Base-by-base conservation (phyloP, 2,797 vertebrate genomes). In the Notolabrus celidotus region DNA sequence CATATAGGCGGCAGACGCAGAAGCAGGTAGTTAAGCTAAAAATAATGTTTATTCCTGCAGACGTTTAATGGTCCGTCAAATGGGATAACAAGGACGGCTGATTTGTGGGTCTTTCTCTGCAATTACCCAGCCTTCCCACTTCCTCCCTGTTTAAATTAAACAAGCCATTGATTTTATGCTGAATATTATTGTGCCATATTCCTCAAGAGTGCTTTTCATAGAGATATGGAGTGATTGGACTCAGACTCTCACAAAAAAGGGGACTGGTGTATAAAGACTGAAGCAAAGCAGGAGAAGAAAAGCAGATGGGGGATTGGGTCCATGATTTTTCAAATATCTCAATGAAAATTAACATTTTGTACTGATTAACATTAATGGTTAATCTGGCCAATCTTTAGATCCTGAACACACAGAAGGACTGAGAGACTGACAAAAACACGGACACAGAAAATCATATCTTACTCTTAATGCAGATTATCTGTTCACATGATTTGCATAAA, bases 81-180 rank as follows among this genome's bases (percentile, higher is more conserved):
- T 95, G 90, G 92, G 94, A 93, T 95, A 95, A 95, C 93, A 95
- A 94, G 94, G 88, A 87, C 86, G 88, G 92, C 79, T 92, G 92
- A 94, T 94, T 94, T 94, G 93, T 93, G 90, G 90, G 89, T 83
- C 88, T 84, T 69, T 89, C 92, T 91, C 88, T 92, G 88, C 89
- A 94, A 94, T 94, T 94, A 94, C 92, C 87, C 92, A 87, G 89
- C 86, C 88, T 92, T 88, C 89, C 87, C 88, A 90, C 90, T 92
- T 83, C 91, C 92, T 87, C 89, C 88, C 91, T 90, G 87, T 93
- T 92, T 92, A 92, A 94, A 94, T 94, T 94, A 95, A 95, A 94
- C 93, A 95, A 93, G 89, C 92, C 94, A 95, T 95, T 94, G 93
- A 93, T 94, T 95, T 95, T 95, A 95, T 94, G 92, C 88, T 85